These are phyloP conservation scores for Dicycla oo DNA, from an alignment of 2,888 invertebrate genomes.

Conservation along the genomic window DNA sequence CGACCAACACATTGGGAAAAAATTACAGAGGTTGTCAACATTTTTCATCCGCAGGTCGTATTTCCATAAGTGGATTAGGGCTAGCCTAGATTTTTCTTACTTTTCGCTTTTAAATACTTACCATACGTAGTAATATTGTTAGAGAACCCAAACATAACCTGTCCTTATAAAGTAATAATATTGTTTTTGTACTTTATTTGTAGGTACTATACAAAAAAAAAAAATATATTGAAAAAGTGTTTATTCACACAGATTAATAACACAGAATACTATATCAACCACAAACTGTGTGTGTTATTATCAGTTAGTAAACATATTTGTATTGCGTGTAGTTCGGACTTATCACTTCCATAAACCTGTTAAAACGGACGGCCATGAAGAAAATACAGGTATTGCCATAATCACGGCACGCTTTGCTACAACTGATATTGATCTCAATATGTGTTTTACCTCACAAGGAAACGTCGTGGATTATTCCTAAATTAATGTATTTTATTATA, in stretches of 20 bases:
- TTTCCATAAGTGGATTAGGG: not conserved
- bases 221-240: too few species aligned
- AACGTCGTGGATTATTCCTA: not conserved
- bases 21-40: constrained; percentile 18
- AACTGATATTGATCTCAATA: not conserved
- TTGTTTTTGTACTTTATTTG: too few species aligned
- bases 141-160: too few species aligned
- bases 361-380: constrained; percentile 6
- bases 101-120: not conserved
- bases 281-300: not conserved
- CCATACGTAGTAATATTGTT: too few species aligned
- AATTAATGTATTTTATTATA: not conserved
- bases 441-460: not conserved
- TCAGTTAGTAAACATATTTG: constrained; percentile 3
- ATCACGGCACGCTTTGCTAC: not conserved
- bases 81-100: not conserved
- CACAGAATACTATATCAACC: too few species aligned
- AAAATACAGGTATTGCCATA: not conserved
- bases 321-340: constrained; percentile 19
- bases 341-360: not conserved
- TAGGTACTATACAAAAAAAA: too few species aligned
- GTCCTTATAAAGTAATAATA: not conserved
- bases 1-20: not conserved
- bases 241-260: too few species aligned
- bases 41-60: not conserved